Conservation (phyloP, 2,797 vertebrate species). For the Poeciliopsis turneri region DNA sequence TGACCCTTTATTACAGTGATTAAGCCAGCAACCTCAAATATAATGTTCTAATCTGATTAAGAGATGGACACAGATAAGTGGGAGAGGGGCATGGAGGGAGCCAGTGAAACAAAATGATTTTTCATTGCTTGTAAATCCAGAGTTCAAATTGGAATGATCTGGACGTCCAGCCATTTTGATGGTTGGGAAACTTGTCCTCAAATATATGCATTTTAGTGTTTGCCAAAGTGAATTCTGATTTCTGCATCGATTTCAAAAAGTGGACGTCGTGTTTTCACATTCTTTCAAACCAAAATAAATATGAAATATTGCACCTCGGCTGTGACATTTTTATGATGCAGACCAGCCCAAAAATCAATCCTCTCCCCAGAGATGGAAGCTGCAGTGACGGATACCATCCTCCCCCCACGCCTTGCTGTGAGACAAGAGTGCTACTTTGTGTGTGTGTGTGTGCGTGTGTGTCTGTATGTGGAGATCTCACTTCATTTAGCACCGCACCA, state of each 20-base stretch:
- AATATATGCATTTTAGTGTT: constrained; percentile 14
- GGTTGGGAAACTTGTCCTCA: constrained; percentile 30
- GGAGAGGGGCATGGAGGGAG: constrained; percentile 33
- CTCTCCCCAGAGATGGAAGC: constrained; percentile 52
- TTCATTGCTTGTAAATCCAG: constrained; percentile 30
- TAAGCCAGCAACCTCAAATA: constrained; percentile 72
- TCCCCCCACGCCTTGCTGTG: constrained; percentile 11
- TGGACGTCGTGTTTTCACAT: not conserved
- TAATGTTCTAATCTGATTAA: constrained; percentile 78
- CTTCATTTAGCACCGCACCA: constrained; percentile 74
- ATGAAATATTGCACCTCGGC: constrained; percentile 37
- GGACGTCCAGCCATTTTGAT: constrained; percentile 5
- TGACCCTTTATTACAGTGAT: constrained; percentile 75
- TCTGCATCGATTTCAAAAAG: constrained; percentile 2
- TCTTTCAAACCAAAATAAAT: constrained; percentile 16
- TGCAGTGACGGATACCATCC: constrained; percentile 47
- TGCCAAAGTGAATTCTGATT: not conserved
- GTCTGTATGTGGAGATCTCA: constrained; percentile 46
- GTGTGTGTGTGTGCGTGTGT: constrained; percentile 25
- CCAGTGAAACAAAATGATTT: constrained; percentile 31
- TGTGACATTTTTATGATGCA: constrained; percentile 47
- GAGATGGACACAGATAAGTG: constrained; percentile 62
- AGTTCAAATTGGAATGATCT: constrained; percentile 17
- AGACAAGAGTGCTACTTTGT: constrained; percentile 45
- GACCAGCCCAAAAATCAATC: constrained; percentile 47